Evolutionary conservation across 2,797 vertebrate species (phyloP).

Genomic region (Chlorospingus flavigularis): DNA sequence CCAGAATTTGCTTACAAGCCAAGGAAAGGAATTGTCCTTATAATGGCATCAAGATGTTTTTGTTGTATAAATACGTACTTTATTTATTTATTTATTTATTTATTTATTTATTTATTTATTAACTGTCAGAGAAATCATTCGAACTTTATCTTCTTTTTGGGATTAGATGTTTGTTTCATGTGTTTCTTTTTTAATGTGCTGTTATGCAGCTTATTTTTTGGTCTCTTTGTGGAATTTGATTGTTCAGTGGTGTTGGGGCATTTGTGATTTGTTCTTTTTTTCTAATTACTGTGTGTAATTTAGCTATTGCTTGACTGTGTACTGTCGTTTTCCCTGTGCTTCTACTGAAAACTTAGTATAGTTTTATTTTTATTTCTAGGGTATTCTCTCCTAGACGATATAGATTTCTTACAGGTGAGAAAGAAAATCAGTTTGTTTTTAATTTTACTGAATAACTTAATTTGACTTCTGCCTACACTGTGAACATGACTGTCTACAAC

Average conservation of each 20-base stretch:
- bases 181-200: background rate
- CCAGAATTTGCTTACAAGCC: background rate
- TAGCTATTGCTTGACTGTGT: background rate
- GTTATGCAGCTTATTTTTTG: background rate
- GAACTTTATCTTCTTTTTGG: background rate
- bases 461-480: background rate
- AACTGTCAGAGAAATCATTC: background rate
- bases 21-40: background rate
- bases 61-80: rapidly evolving
- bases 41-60: background rate
- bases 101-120: background rate
- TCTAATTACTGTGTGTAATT: background rate
- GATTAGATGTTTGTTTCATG: background rate
- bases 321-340: background rate
- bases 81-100: background rate
- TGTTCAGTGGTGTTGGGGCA: background rate
- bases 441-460: background rate
- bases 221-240: background rate
- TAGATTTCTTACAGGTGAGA: background rate
- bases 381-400: background rate
- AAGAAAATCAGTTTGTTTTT: background rate
- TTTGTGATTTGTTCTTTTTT: background rate
- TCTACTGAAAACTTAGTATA: background rate
- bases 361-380: background rate
- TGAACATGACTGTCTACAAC: background rate